Evolutionary conservation across 30 jellyfish, hydroid and myxozoan genomes (phyloP).

Genomic region (Sanderia malayensis): DNA sequence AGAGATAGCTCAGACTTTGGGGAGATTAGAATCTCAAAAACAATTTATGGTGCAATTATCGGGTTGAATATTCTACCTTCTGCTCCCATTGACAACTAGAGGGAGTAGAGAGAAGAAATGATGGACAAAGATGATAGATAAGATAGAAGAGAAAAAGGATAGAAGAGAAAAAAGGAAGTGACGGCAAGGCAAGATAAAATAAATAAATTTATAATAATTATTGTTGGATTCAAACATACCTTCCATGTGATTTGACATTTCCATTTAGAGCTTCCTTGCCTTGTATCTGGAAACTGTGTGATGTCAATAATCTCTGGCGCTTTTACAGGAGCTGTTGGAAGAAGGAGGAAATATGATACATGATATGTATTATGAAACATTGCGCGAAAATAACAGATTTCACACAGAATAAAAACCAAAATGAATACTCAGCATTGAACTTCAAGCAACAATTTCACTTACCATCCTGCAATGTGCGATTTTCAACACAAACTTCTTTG

Average conservation of each 20-base stretch:
- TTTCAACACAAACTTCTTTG: not conserved
- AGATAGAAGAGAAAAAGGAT: too few species aligned
- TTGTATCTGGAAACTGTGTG: not conserved
- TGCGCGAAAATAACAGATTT: not conserved
- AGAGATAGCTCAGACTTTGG: not conserved
- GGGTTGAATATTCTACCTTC: not conserved
- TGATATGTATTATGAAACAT: not conserved
- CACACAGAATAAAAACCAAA: not conserved
- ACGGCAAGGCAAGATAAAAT: not conserved
- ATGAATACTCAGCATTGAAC: not conserved
- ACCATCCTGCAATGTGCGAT: not conserved
- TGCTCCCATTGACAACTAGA: not conserved
- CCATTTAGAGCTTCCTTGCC: conserved; percentile 6
- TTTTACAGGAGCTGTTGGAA: conserved; percentile 15
- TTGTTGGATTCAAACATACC: conserved; percentile 15
- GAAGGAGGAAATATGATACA: not conserved
- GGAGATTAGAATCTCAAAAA: not conserved
- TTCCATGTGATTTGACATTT: conserved; percentile 2
- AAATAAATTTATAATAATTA: not conserved
- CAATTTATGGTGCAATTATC: not conserved
- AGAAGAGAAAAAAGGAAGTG: too few species aligned
- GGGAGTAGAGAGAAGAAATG: not conserved
- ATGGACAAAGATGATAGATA: too few species aligned
- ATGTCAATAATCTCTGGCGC: not conserved
- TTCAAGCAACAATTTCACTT: not conserved